Evolutionary conservation across 2,113 vertebrate species (phyloP).

Genomic region (Pongo pygmaeus): DNA sequence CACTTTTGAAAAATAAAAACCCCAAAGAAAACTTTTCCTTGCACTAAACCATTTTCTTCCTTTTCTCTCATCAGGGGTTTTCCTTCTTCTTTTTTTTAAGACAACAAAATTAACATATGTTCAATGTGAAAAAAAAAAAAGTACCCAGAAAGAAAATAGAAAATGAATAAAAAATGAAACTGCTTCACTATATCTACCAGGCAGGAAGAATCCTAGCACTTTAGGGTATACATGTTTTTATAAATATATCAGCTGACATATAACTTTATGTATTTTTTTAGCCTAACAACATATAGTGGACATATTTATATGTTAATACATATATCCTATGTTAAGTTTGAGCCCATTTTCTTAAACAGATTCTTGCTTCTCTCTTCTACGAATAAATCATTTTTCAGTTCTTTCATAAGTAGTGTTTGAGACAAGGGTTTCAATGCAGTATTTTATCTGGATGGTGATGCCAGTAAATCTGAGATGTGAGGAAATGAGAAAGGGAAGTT

Average conservation of each 20-base stretch:
- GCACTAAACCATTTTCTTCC: not conserved
- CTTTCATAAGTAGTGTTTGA: not conserved
- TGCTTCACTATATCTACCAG: not conserved
- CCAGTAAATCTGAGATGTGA: not conserved
- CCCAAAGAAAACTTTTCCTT: not conserved
- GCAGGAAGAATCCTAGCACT: not conserved
- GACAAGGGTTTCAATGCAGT: not conserved
- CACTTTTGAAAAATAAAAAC: not conserved
- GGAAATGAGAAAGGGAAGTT: not conserved
- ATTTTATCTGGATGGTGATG: not conserved
- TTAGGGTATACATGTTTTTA: not conserved
- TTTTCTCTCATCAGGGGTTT: not conserved
- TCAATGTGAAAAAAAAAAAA: not conserved
- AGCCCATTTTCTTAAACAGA: not conserved
- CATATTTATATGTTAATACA: not conserved
- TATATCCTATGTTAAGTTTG: not conserved
- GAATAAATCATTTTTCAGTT: not conserved
- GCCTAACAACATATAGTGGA: not conserved
- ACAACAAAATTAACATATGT: not conserved
- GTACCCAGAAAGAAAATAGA: not conserved
- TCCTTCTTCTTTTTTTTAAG: not conserved
- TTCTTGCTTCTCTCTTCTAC: not conserved
- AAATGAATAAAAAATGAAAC: not conserved
- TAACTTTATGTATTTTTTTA: not conserved
- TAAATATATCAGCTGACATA: not conserved